phyloP scores from a whole-genome alignment of 1,140 invertebrate species.

The Delia radicum region DNA sequence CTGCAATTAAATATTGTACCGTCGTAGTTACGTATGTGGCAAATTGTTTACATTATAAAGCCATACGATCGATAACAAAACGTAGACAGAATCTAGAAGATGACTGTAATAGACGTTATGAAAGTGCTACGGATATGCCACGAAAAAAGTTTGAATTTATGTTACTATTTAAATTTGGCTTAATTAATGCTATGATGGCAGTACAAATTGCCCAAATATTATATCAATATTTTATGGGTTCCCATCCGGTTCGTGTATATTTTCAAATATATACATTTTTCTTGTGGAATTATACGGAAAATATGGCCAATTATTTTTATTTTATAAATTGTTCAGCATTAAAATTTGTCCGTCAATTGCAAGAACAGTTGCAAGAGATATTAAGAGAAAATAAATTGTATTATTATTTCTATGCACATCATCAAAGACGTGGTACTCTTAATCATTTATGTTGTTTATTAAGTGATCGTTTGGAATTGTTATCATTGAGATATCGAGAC shows the following conservation, averaged over 20 bases:
- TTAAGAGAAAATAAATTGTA: conserved; percentile 20
- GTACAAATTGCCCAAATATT: conserved; percentile 42
- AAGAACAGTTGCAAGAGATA: conserved; percentile 31
- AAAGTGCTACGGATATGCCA: background rate
- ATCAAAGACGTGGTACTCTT: conserved; percentile 25
- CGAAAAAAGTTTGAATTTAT: conserved; percentile 35
- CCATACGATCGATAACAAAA: conserved; percentile 38
- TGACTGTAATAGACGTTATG: conserved; percentile 25
- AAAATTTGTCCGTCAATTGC: conserved; percentile 39
- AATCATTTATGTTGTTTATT: conserved; percentile 31
- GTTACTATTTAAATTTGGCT: conserved; percentile 45
- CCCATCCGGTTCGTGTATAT: conserved; percentile 32
- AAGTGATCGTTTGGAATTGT: conserved; percentile 34
- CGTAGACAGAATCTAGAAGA: conserved; percentile 35
- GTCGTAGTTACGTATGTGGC: conserved; percentile 46
- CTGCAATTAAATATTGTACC: conserved; percentile 44
- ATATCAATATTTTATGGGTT: conserved; percentile 20
- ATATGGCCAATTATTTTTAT: conserved; percentile 50
- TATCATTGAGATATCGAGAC: conserved; percentile 31
- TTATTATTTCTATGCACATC: background rate
- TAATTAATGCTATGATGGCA: conserved; percentile 50
- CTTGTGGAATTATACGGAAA: conserved; percentile 50
- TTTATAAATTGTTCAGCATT: conserved; percentile 41
- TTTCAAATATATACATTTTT: conserved; percentile 48
- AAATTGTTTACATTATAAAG: conserved; percentile 42